Base-by-base conservation (phyloP, 1,140 invertebrate species). In the Euglossa dilemma region DNA sequence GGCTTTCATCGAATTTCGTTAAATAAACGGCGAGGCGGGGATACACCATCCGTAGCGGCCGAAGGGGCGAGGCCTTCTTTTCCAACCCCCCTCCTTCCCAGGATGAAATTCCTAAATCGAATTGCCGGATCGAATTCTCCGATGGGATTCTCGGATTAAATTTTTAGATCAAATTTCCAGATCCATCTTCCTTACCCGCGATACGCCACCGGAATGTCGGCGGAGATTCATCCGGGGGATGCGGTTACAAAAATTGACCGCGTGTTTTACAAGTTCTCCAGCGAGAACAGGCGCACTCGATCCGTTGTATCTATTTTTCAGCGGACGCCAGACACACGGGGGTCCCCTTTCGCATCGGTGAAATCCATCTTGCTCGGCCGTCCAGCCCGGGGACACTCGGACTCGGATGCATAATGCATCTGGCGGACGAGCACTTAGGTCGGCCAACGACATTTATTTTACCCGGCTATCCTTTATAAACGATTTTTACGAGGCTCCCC, bases 401-500 rank as follows among this genome's bases (percentile, higher is more conserved):
- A 70, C 52, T 6, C 28, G 52, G 25, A 79, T 79, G 76, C 76
- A 79, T 79, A 47, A 79, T 79, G 66, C 66, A 79, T 79, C 18
- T 16, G 43, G 7, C 43, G 76, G 36, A 47, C 52, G 25, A 70
- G 66, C 76, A 57, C 76, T 79, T 59, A 59, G 66, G 45, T 6
- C 63, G 16, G 66, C 20, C 54, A 28, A 50, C 43, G 66, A 79
- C 66, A 79, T 80, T 80, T 52, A 80, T 80, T 80, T 61, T 52
- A 61, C 16, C 56, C 45, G 67, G 6, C 56, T 47, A 36, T 71
- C 56, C 67, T 72, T 72, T 80, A 69, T 52, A 64, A 45, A 79
- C 66, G 54, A 79, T 70, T 71, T 79, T 79, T 79, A 79, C 70
- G 54, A 59, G 23, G 23, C 67, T 18, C 7, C 45, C 25, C 45